Evolutionary conservation across 2,888 invertebrate species (phyloP), one percentile per base, ranked within the genome.

Genomic region (Exephanes ischioxanthus): DNA sequence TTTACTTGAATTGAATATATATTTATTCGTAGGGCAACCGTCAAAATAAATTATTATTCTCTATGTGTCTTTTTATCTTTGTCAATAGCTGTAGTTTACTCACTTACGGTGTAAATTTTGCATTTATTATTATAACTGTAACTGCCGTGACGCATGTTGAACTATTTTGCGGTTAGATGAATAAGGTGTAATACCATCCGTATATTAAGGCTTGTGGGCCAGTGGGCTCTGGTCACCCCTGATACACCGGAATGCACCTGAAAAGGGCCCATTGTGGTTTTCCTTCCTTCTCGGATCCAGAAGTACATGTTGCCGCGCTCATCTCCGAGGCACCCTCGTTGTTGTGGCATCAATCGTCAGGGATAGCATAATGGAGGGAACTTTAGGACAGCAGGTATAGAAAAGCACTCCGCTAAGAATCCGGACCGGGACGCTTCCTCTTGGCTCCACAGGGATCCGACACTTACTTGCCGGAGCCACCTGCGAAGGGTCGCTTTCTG

Each of bases 181-280:
- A 58, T 1, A 37, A 61, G 55, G 55, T 41, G 22, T 22, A 16
- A 22, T n/a, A 5, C 2, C 41, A 16, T 26, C 16, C 16, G 67
- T 72, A 22, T 63, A 37, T 85, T 67, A 51, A 72, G 33, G 53
- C 71, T 67, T 76, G 48, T 80, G 16, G 76, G 68, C 68, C 71
- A 76, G 61, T 41, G 53, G 77, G 73, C 51, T 73, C 73, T 86
- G 85, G 85, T 78, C 83, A 86, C 80, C 85, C 85, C 80, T 83
- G 77, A 77, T 37, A 58, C 4, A 26, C 67, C 76, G 16, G 73
- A 48, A 41, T 63, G 63, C 80, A 83, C 80, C 83, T 83, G 83
- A 83, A 72, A 48, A 37, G 45, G 72, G 71, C 14, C 78, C 7
- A 55, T 63, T 70, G 80, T 83, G 83, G 80, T 78, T 86, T 78